phyloP scores from a whole-genome alignment of 2,888 invertebrate genomes.

The Eupithecia insigniata region DNA sequence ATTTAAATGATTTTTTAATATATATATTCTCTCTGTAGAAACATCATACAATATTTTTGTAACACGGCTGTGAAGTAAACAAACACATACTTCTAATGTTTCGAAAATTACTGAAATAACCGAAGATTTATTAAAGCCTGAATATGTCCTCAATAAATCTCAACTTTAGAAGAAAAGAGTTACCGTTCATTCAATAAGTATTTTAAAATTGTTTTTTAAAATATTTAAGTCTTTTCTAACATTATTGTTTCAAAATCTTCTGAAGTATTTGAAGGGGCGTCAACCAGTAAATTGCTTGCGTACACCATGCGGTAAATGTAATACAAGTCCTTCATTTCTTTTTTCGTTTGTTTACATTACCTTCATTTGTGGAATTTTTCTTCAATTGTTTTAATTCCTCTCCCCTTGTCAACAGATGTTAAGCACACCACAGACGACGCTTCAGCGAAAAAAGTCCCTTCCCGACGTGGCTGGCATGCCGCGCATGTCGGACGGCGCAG shows the following conservation, averaged over 20 bases:
- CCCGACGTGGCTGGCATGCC: conserved; percentile 96
- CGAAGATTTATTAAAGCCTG: neutral
- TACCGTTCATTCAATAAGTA: neutral
- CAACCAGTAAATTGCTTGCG: neutral
- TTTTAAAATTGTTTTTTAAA: neutral
- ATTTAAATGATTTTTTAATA: neutral
- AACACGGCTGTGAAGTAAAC: neutral
- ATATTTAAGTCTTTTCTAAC: neutral
- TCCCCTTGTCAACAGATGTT: conserved; percentile 84
- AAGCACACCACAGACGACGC: conserved; percentile 89
- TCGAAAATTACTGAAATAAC: neutral
- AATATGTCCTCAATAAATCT: neutral
- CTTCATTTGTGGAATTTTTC: neutral
- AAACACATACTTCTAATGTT: neutral
- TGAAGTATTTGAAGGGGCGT: neutral
- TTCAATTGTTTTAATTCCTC: neutral
- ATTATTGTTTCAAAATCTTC: neutral
- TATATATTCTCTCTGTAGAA: neutral
- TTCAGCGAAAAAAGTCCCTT: conserved; percentile 97
- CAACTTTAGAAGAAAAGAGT: neutral
- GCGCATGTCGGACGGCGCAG: conserved; percentile 88
- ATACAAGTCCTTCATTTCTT: neutral
- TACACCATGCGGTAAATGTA: neutral
- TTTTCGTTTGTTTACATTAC: neutral
- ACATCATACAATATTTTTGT: neutral